Percentiles rank a stretch among this genome's conserved stretches.
These are phyloP conservation scores for Lymantria dispar DNA, from an alignment of 2,888 invertebrate genomes.

Conservation along the genomic window DNA sequence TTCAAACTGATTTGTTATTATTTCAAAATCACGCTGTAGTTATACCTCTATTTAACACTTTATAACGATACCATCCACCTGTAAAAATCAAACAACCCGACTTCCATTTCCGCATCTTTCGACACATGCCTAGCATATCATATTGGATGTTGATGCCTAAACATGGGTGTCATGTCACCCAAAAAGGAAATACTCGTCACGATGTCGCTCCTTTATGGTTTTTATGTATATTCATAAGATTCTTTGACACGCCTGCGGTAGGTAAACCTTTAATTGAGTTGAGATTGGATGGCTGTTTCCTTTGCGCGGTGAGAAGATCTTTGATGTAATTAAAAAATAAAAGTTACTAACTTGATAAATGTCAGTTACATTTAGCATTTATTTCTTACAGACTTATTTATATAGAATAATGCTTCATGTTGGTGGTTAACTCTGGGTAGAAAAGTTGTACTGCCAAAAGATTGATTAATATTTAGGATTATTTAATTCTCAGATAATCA, in stretches of 20 bases:
- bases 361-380: too few species aligned
- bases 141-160: conserved; percentile 20
- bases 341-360: background rate
- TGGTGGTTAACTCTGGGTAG: too few species aligned
- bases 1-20: too few species aligned
- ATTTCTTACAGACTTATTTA: too few species aligned
- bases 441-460: too few species aligned
- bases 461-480: too few species aligned
- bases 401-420: too few species aligned
- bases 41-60: background rate
- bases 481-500: too few species aligned
- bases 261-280: conserved; percentile 24
- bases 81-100: conserved; percentile 18
- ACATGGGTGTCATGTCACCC: conserved; percentile 14
- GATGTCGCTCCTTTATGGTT: conserved; percentile 19
- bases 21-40: background rate
- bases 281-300: conserved; percentile 19
- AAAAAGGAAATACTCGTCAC: conserved; percentile 27
- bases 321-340: background rate
- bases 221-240: conserved; percentile 32
- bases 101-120: conserved; percentile 16
- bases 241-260: conserved; percentile 30
- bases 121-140: conserved; percentile 9
- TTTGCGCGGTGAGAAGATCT: conserved; percentile 1
- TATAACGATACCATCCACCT: background rate